Conservation (phyloP, 2,113 vertebrate species). For the Toxotes jaculatrix region DNA sequence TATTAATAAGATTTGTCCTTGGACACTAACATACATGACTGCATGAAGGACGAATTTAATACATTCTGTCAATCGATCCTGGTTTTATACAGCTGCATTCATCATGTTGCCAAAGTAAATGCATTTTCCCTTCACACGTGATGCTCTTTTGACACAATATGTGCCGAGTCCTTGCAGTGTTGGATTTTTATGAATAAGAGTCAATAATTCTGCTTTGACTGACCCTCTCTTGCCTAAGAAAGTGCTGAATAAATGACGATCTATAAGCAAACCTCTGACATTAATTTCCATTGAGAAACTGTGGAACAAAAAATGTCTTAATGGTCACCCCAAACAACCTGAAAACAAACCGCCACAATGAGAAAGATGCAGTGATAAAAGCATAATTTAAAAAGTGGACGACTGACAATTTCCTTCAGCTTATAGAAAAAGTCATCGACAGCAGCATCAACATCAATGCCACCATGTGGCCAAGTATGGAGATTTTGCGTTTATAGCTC, state of each 20-base stretch:
- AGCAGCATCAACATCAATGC: background rate
- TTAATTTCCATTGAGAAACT: background rate
- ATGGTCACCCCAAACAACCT: background rate
- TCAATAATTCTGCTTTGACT: conserved; percentile 31
- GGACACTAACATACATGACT: conserved; percentile 39
- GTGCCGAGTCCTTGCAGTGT: conserved; percentile 16
- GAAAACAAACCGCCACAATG: background rate
- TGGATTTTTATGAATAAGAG: conserved; percentile 37
- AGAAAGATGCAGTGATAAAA: background rate
- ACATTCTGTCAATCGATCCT: conserved; percentile 56
- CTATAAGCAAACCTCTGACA: background rate
- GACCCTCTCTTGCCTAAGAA: background rate
- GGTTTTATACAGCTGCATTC: conserved; percentile 18
- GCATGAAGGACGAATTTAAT: conserved; percentile 35
- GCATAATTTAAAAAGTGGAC: background rate
- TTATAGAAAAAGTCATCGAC: too few species aligned
- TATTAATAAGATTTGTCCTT: conserved; percentile 67
- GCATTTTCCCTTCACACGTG: background rate
- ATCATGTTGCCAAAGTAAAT: conserved; percentile 16
- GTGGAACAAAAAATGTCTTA: background rate
- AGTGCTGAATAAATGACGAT: background rate
- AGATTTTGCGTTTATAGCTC: background rate
- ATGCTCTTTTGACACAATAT: conserved; percentile 17
- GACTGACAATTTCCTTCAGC: too few species aligned
- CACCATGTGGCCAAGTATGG: background rate